A percentile compares a stretch with the other conserved stretches of the same genome.
Evolutionary conservation across 1,140 invertebrate genomes (phyloP).

Genomic region (Catajapyx aquilonaris): DNA sequence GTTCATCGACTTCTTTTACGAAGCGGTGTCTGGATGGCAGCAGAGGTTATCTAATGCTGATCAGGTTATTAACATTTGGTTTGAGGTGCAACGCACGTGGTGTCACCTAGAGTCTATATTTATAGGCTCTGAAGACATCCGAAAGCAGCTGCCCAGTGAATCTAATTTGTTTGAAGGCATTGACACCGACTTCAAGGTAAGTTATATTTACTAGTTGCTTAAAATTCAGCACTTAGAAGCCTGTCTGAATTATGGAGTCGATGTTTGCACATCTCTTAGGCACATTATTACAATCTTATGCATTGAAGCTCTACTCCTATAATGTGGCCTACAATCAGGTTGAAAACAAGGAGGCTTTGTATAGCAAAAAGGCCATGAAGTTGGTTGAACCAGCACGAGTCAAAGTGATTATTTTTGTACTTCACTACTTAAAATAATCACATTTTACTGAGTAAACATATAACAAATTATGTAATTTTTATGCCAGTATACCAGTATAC

Average conservation of each 20-base stretch:
- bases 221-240: background rate
- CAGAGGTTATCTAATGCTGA: constrained; percentile 80
- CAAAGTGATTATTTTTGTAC: too few species aligned
- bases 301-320: too few species aligned
- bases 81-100: constrained; percentile 94
- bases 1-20: constrained; percentile 85
- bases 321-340: too few species aligned
- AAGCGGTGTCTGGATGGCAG: constrained; percentile 87
- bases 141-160: constrained; percentile 80
- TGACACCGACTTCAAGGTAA: constrained; percentile 70
- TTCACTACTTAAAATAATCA: too few species aligned
- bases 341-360: too few species aligned
- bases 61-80: constrained; percentile 79
- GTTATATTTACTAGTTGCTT: background rate
- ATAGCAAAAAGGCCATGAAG: too few species aligned
- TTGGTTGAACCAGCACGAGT: too few species aligned
- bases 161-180: constrained; percentile 79
- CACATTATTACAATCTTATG: too few species aligned
- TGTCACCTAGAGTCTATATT: constrained; percentile 92
- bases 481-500: too few species aligned
- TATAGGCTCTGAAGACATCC: constrained; percentile 92
- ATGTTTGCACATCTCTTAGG: too few species aligned
- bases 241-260: background rate
- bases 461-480: too few species aligned
- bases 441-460: too few species aligned